A percentile compares a stretch with the other conserved stretches of the same genome.
These are phyloP conservation scores for Struthio camelus DNA, from an alignment of 2,113 vertebrate species.

Conservation along the genomic window DNA sequence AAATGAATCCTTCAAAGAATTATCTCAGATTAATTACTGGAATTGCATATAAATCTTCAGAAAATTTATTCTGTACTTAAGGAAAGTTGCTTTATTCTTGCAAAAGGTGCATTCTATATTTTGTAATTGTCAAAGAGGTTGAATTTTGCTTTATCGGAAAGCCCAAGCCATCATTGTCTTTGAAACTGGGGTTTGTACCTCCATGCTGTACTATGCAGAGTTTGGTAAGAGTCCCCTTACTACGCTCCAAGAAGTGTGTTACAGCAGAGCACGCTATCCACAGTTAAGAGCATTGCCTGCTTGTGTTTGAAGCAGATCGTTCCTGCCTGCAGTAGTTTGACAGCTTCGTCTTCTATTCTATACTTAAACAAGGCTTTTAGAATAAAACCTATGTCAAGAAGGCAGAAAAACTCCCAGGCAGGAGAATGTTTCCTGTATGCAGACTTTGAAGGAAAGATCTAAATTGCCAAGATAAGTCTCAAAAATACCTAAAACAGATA, in stretches of 20 bases:
- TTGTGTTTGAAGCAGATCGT: background rate
- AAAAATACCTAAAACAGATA: constrained; percentile 12
- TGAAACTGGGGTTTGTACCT: background rate
- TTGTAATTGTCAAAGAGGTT: background rate
- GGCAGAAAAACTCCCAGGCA: background rate
- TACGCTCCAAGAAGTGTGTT: background rate
- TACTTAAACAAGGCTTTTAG: constrained; percentile 18
- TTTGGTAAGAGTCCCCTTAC: background rate
- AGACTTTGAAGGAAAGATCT: background rate
- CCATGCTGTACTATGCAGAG: rapidly evolving
- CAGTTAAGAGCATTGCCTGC: background rate
- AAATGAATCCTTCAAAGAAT: background rate
- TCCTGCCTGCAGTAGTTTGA: background rate
- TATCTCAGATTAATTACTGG: background rate
- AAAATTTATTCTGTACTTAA: background rate
- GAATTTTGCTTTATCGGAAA: background rate
- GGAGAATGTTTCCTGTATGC: constrained; percentile 30
- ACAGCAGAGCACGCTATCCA: rapidly evolving
- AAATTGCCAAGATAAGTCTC: constrained; percentile 41
- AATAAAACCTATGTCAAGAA: constrained; percentile 33
- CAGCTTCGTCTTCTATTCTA: constrained; percentile 30
- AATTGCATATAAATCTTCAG: background rate
- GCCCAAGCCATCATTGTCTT: background rate
- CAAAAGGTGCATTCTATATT: background rate
- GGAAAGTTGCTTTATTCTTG: background rate